Evolutionary conservation across 2,888 invertebrate genomes (phyloP).

Genomic region (Apotomis turbidana): DNA sequence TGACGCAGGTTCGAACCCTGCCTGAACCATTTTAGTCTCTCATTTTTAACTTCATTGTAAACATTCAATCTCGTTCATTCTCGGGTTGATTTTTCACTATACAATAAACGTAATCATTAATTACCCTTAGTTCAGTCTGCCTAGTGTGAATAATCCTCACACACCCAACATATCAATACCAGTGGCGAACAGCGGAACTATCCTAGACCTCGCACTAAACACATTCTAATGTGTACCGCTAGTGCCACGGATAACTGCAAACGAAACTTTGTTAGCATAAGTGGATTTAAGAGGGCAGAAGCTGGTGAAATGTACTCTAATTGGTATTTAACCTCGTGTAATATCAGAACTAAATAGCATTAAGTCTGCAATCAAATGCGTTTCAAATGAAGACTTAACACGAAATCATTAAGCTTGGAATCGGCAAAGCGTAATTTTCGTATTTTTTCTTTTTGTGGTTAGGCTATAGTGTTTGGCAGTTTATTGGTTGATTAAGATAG

Average conservation of each 20-base stretch:
- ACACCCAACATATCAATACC: slow-evolving; percentile 10
- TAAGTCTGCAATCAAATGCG: background rate
- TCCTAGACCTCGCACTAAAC: background rate
- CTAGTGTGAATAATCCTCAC: slow-evolving; percentile 18
- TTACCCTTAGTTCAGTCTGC: background rate
- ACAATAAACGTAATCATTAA: background rate
- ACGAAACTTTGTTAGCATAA: slow-evolving; percentile 11
- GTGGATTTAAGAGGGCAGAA: slow-evolving; percentile 32
- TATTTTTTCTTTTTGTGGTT: background rate
- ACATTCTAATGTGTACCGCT: background rate
- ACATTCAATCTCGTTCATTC: no score
- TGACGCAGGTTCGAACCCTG: no score
- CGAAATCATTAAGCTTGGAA: background rate
- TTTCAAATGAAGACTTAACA: slow-evolving; percentile 1
- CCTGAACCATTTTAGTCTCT: no score
- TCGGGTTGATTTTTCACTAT: no score
- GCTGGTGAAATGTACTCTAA: slow-evolving; percentile 33
- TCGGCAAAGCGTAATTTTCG: background rate
- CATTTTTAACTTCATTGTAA: no score
- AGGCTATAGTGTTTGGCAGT: background rate
- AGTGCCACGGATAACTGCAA: background rate
- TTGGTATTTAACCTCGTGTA: slow-evolving; percentile 36
- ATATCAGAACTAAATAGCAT: background rate
- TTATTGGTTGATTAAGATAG: slow-evolving; percentile 15
- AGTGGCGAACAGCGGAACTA: background rate